Base-by-base conservation (phyloP, 64 coral and sea anemone species). In the Stichodactyla helianthus region DNA sequence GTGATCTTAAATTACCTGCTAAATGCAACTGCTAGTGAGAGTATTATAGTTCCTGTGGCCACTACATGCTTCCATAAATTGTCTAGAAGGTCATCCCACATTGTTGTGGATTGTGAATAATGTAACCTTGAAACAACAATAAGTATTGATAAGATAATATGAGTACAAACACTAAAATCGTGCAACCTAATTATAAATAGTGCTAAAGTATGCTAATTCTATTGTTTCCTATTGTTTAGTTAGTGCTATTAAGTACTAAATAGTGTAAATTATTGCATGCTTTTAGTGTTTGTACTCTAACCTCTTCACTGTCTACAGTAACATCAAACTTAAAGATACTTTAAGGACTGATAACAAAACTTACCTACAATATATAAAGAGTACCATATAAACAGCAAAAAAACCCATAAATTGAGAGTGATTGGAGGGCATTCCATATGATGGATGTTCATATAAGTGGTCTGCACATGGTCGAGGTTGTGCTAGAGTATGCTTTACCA, bases 361-460 rank as follows among this genome's bases (percentile, higher is more conserved):
- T 90, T 88, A 99, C 97, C 97, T 95, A 60, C 91, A 88, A 93
- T 99, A 95, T 87, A 99, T 94, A 95, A 99, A 99, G 74, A 94
- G 76, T 31, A 99, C 84, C 77, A 89, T 89, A 91, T 99, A 99
- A 15, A 92, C 82, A 54, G 97, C 86, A 84, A 99, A 99, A 52
- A 99, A 99, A 0, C 93, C 97, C 76, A 99, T 92, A 71, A 99
- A 99, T 70, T 94, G 88, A 22, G 97, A 85, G 87, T 99, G 97
- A 92, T 94, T 90, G 53, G 97, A 99, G 0, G 97, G 97, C 97
- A 99, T 99, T 86, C 90, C 97, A 99, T 92, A 84, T 5, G 78
- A 71, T 25, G 79, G 82, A 80, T 91, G 88, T 70, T 88, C 59
- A 79, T 91, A 95, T 6, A 89, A 23, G 61, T 92, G 97, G 62